Evolutionary conservation across 2,113 vertebrate species (phyloP).

Genomic region (Trinectes maculatus): DNA sequence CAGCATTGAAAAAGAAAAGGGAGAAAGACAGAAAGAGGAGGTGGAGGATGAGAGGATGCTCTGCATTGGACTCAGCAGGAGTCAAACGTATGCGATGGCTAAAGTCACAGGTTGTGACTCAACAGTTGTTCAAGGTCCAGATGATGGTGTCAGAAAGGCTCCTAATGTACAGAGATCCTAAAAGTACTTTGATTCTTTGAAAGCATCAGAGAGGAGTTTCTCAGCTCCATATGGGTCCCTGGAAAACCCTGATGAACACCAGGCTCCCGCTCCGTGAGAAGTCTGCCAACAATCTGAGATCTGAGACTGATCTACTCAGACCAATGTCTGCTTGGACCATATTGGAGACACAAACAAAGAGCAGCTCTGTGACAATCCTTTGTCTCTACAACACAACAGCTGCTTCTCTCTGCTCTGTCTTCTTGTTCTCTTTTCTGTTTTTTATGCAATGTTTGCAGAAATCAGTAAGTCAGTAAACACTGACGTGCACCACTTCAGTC

Average conservation of each 20-base stretch:
- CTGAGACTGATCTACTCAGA: not conserved
- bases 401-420: not conserved
- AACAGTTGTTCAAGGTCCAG: not conserved
- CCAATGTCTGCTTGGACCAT: not conserved
- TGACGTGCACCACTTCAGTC: not conserved
- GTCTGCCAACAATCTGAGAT: not conserved
- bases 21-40: not conserved
- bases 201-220: not conserved
- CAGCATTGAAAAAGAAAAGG: not conserved
- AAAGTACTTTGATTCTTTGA: not conserved
- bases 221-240: not conserved
- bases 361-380: not conserved
- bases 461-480: conserved; percentile 6
- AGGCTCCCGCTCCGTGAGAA: not conserved
- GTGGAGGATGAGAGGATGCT: not conserved
- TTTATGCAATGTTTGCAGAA: conserved; percentile 1
- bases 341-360: not conserved
- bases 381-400: not conserved
- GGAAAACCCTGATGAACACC: not conserved
- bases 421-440: not conserved
- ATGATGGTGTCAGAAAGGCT: not conserved
- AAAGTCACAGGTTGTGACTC: too few species aligned
- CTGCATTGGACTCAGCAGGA: not conserved
- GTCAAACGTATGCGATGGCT: not conserved
- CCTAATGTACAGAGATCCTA: not conserved